Evolutionary conservation across 2,113 vertebrate species (phyloP), one percentile per base, ranked within the genome.

Genomic region (Nothoprocta pentlandii): DNA sequence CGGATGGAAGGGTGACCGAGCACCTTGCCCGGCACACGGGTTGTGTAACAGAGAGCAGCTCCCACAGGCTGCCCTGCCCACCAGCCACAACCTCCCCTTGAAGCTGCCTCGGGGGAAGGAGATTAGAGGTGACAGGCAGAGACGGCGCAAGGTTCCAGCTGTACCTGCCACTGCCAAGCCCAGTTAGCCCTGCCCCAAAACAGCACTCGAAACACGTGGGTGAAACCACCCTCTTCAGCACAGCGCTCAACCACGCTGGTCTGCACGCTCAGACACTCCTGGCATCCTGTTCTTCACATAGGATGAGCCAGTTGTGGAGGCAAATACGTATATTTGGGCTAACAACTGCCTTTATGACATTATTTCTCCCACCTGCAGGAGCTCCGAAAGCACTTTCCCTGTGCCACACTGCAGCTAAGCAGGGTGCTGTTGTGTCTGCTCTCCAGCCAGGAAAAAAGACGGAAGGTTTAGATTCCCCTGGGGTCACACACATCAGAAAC

Each of bases 41-140:
- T 47, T 17, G 78, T 68, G 54, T 23, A 76, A 68, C 39, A 88
- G 13, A 91, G 12, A 39, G 87, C 16, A 21, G 34, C 34, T 75
- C 69, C 42, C 49, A 70, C 32, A 42, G 28, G 49, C 39, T 68
- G 78, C 61, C 70, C 39, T 63, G 87, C 61, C 56, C n/a, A 68
- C n/a, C 21, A 54, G 10, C 30, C 62, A 79, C 34, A 92, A 61
- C 41, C 85, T 91, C 49, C 47, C 78, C 53, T 58, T 90, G 34
- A 94, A 23, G 2, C n/a, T 44, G 19, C 77, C 67, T 80, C 53
- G 22, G 42, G 51, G 3, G 7, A 92, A 85, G 79, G 15, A 93
- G 47, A 73, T 80, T 56, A 94, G 80, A 95, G 41, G 28, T 62
- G 70, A 86, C n/a, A 75, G 87, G 56, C 49, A 81, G 73, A 62